These are phyloP conservation scores for Hafferia zeledoni DNA, from an alignment of 2,797 vertebrate species.

Conservation along the genomic window DNA sequence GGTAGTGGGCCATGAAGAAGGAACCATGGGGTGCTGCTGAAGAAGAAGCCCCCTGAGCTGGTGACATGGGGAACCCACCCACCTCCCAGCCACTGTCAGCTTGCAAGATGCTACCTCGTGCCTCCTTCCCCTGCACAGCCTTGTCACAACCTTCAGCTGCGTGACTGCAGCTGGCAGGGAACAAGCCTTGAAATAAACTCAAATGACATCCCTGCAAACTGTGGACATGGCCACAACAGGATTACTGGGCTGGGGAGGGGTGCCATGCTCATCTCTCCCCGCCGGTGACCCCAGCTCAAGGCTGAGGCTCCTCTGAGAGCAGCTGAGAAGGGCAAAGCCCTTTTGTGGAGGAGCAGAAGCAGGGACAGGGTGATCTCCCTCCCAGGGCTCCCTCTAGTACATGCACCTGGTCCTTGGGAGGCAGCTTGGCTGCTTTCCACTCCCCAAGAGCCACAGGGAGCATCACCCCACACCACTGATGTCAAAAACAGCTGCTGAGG, in stretches of 20 bases:
- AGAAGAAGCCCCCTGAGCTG: accelerated
- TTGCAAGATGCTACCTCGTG: background rate
- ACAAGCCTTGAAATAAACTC: constrained; percentile 32
- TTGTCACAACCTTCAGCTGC: constrained; percentile 54
- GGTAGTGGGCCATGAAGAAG: background rate
- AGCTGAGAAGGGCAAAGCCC: background rate
- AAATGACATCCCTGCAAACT: constrained; percentile 6
- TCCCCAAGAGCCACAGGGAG: background rate
- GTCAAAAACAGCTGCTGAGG: background rate
- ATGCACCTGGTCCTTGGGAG: background rate
- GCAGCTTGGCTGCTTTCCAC: background rate
- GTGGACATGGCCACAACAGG: background rate
- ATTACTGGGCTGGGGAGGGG: background rate
- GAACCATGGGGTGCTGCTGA: background rate
- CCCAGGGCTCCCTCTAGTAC: background rate
- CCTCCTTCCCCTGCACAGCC: background rate
- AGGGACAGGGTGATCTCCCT: background rate
- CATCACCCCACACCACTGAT: background rate
- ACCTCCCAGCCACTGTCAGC: background rate
- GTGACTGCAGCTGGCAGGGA: constrained; percentile 60
- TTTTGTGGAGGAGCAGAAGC: background rate
- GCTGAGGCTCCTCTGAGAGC: background rate
- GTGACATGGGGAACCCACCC: background rate
- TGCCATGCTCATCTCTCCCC: background rate
- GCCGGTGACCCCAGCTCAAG: accelerated